Conservation (phyloP, 2,797 vertebrate species). For the Poecilia gillii region DNA sequence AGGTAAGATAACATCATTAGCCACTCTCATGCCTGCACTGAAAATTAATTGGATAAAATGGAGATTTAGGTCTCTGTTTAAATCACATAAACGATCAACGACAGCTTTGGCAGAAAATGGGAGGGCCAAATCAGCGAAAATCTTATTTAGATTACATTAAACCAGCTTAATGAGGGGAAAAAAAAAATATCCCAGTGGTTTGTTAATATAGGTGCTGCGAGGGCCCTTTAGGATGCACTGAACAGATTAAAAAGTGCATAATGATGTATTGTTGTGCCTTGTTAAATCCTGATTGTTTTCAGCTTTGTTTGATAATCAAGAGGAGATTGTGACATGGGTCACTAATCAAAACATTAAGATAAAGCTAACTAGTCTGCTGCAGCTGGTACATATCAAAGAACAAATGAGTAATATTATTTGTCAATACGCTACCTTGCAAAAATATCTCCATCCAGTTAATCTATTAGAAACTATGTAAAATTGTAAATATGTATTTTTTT, state of each 20-base stretch:
- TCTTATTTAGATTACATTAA: conserved; percentile 81
- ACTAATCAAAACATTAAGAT: conserved; percentile 24
- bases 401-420: conserved; percentile 34
- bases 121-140: conserved; percentile 71
- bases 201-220: conserved; percentile 43
- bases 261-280: conserved; percentile 46
- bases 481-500: too few species aligned
- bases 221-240: conserved; percentile 9
- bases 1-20: conserved; percentile 91
- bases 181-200: conserved; percentile 41
- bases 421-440: not conserved
- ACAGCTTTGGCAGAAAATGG: conserved; percentile 72
- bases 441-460: not conserved
- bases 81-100: conserved; percentile 81
- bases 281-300: conserved; percentile 53
- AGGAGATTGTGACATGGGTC: conserved; percentile 2
- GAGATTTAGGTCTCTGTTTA: conserved; percentile 84
- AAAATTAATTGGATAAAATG: conserved; percentile 86
- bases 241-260: conserved; percentile 50
- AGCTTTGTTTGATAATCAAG: conserved; percentile 27
- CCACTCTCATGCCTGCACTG: conserved; percentile 81
- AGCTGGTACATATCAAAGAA: conserved; percentile 18
- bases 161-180: conserved; percentile 73
- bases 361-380: conserved; percentile 31
- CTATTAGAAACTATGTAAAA: not conserved